phyloP scores from a whole-genome alignment of 2,113 vertebrate genomes.

The Oxyura jamaicensis region DNA sequence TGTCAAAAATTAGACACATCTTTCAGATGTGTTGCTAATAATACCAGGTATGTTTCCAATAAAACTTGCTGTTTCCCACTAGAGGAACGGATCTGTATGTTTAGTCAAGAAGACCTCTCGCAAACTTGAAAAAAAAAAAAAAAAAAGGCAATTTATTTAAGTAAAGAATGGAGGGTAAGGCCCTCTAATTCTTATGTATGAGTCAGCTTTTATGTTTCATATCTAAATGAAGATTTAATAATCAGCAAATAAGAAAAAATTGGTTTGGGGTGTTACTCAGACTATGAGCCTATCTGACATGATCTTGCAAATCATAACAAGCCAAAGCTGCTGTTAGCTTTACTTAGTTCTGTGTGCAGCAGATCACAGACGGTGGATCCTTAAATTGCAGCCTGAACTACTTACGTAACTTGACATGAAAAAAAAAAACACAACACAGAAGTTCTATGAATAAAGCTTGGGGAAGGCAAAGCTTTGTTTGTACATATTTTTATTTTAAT shows the following conservation, averaged over 20 bases:
- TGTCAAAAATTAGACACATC: neutral
- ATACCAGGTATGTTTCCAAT: neutral
- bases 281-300: neutral
- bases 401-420: conserved; percentile 41
- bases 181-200: conserved; percentile 42
- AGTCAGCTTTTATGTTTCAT: conserved; percentile 61
- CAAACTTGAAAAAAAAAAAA: neutral
- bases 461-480: neutral
- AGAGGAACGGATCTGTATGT: neutral
- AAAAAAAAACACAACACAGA: neutral
- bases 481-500: neutral
- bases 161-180: neutral
- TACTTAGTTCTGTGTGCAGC: neutral
- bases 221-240: conserved; percentile 14
- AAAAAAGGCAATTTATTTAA: neutral
- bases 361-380: neutral
- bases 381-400: neutral
- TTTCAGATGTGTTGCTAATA: neutral
- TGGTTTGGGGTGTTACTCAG: neutral
- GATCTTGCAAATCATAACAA: neutral
- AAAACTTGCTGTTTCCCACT: neutral
- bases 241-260: conserved; percentile 18
- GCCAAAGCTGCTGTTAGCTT: neutral
- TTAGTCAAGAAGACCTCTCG: neutral
- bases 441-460: neutral